phyloP scores from a whole-genome alignment of 2,888 invertebrate species.

The Corbicula japonica region DNA sequence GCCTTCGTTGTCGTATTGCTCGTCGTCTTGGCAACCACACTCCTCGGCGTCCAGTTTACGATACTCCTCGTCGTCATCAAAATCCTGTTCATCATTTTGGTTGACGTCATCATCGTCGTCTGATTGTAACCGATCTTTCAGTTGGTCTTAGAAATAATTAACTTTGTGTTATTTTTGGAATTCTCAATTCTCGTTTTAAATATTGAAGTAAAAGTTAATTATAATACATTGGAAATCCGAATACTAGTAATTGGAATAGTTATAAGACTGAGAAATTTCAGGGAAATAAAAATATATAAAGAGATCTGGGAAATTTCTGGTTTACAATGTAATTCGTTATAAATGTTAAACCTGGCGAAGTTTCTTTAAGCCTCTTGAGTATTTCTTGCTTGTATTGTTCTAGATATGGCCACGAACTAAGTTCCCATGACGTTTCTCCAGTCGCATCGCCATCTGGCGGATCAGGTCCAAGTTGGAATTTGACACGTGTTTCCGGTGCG shows the following conservation, averaged over 20 bases:
- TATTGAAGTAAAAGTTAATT: neutral
- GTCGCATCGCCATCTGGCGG: neutral
- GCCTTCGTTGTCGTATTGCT: neutral
- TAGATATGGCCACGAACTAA: conserved; percentile 48
- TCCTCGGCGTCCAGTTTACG: neutral
- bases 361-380: conserved; percentile 33
- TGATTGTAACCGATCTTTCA: conserved; percentile 34
- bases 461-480: neutral
- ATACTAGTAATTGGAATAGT: too few relatives aligned
- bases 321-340: neutral
- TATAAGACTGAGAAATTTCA: too few relatives aligned
- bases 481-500: neutral
- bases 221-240: neutral
- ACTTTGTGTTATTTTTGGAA: neutral
- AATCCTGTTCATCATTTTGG: conserved; percentile 1
- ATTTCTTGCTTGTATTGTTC: conserved; percentile 52
- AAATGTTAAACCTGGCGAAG: conserved; percentile 29
- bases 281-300: too few relatives aligned
- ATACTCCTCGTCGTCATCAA: conserved; percentile 7
- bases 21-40: neutral
- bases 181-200: neutral
- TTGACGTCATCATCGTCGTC: conserved; percentile 11
- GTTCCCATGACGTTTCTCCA: conserved; percentile 15
- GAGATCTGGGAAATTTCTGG: too few relatives aligned
- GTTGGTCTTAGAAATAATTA: conserved; percentile 32